These are phyloP conservation scores for Microctenopoma stevenorrisi DNA, from an alignment of 2,797 vertebrate species.

Conservation along the genomic window DNA sequence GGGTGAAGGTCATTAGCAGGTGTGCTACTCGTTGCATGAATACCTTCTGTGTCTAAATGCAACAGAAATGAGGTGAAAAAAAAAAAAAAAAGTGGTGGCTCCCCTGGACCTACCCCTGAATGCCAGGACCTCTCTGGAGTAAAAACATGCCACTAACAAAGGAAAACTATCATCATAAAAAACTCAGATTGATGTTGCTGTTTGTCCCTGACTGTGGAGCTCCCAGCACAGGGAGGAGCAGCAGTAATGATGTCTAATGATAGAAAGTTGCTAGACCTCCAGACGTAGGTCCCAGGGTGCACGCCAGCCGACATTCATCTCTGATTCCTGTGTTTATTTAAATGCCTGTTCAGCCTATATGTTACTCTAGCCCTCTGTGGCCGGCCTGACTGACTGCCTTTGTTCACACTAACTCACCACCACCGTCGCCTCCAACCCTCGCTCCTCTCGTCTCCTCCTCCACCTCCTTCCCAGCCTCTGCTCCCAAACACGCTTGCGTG, in stretches of 20 bases:
- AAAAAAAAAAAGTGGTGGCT: slow-evolving; percentile 16
- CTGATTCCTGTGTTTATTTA: slow-evolving; percentile 60
- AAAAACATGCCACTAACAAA: slow-evolving; percentile 46
- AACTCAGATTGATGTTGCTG: slow-evolving; percentile 27
- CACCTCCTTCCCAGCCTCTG: slow-evolving; percentile 25
- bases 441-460: slow-evolving; percentile 6
- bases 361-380: slow-evolving; percentile 51
- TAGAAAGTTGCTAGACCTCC: slow-evolving; percentile 49
- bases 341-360: slow-evolving; percentile 39
- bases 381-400: slow-evolving; percentile 62
- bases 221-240: slow-evolving; percentile 30
- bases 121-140: not conserved
- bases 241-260: slow-evolving; percentile 57
- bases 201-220: slow-evolving; percentile 23
- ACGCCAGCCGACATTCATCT: slow-evolving; percentile 40
- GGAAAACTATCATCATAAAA: slow-evolving; percentile 18
- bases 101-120: slow-evolving; percentile 14
- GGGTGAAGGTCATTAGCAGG: no score
- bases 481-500: slow-evolving; percentile 47
- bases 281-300: slow-evolving; percentile 56
- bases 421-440: not conserved
- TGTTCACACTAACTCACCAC: slow-evolving; percentile 53
- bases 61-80: slow-evolving; percentile 11
- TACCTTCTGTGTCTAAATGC: slow-evolving; percentile 1
- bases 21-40: not conserved